Percentiles rank a stretch among this genome's conserved stretches.
Conservation (phyloP, 2,888 invertebrate genomes). For the Abrostola triplasia region DNA sequence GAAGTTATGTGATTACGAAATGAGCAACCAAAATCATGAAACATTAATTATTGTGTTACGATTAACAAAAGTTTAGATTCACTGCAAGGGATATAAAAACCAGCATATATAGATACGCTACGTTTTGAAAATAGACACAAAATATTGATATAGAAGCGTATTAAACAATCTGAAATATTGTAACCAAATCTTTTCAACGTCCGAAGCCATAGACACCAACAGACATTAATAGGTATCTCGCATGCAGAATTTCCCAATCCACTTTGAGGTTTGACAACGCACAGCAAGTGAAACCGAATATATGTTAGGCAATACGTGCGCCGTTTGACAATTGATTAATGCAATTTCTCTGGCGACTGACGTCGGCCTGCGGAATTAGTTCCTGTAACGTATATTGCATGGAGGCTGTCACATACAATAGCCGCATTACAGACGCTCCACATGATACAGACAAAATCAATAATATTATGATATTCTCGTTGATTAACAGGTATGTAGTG, state of each 20-base stretch:
- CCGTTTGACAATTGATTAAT: constrained; percentile 85
- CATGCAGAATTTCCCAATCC: constrained; percentile 61
- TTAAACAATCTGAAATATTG: constrained; percentile 2
- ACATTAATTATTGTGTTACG: no score
- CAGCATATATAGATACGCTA: no score
- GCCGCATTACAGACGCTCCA: constrained; percentile 12
- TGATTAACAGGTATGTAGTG: constrained; percentile 4
- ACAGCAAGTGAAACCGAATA: constrained; percentile 65
- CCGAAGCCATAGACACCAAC: constrained; percentile 4
- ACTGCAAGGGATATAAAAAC: no score
- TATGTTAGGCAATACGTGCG: constrained; percentile 66
- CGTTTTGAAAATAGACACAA: no score
- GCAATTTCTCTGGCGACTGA: constrained; percentile 78
- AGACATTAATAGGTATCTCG: constrained; percentile 38
- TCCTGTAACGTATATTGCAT: constrained; percentile 56
- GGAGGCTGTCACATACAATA: constrained; percentile 47
- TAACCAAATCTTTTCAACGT: constrained; percentile 16
- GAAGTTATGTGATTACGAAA: no score
- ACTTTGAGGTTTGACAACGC: constrained; percentile 66
- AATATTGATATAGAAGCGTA: background rate
- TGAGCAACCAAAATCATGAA: no score
- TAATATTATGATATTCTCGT: constrained; percentile 36
- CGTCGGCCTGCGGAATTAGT: constrained; percentile 66
- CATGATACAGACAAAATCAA: constrained; percentile 38
- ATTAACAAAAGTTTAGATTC: no score